Base-by-base conservation (phyloP, 2,888 invertebrate genomes). In the Stratiomys singularior region DNA sequence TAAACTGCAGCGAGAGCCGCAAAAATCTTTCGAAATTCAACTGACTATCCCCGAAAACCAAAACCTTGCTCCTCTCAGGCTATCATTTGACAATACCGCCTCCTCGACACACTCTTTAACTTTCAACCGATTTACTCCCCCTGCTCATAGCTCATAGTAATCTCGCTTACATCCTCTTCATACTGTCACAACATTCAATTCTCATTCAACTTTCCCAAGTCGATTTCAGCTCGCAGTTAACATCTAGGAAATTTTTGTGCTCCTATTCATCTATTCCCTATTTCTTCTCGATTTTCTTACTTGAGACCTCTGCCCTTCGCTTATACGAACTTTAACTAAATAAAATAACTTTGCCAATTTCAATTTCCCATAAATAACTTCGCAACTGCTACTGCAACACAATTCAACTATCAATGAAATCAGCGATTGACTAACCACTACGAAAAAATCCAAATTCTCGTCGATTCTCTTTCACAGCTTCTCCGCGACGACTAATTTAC, bases 11-110 rank as follows among this genome's bases (percentile, higher is more conserved):
- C 18, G 66, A 37, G 66, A 66, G 66, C 37, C n/a, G 47, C 15
- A n/a, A n/a, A 13, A 21, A 23, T 13, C 66, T 30, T 69, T 69
- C 69, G 69, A 69, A 66, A 66, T 66, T 66, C 25, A 66, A 66
- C 37, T 66, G 66, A 30, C 66, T 66, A 66, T 66, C 37, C 66
- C 66, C 63, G n/a, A 18, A 66, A 66, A 47, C 28, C 7, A 25
- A 47, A 37, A 69, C 46, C 67, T 67, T 13, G 52, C n/a, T 52
- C 52, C 44, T 30, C 9, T 37, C 37, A 37, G 30, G 30, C 64
- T 64, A 64, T 44, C 67, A 67, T 27, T 67, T 67, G 44, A 67
- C 67, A 67, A 46, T 11, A 67, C 67, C 44, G 1, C 5, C 37
- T 21, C n/a, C 67, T 18, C 15, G 4, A 5, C n/a, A 52, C 52